phyloP scores from a whole-genome alignment of 1,140 invertebrate species.

The Saxidomus purpurata region DNA sequence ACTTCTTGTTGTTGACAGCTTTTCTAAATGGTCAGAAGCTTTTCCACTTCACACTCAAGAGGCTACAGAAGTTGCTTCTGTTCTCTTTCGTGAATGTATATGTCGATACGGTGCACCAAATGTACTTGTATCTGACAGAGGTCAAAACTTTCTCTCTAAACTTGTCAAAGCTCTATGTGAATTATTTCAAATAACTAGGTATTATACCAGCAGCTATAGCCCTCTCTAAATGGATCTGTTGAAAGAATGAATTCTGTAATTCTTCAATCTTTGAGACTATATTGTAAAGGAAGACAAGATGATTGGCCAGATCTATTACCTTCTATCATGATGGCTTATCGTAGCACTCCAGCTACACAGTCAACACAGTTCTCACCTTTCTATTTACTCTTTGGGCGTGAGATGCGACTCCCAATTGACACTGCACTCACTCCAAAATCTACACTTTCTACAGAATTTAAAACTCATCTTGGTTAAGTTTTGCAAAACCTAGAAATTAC shows the following conservation, averaged over 20 bases:
- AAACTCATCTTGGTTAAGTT: not conserved
- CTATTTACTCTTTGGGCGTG: not conserved
- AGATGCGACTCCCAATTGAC: not conserved
- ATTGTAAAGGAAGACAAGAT: constrained; percentile 43
- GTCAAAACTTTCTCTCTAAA: constrained; percentile 40
- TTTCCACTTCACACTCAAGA: not conserved
- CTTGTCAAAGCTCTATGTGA: constrained; percentile 40
- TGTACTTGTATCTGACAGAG: constrained; percentile 46
- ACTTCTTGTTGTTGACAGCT: constrained; percentile 33
- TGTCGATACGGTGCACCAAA: constrained; percentile 49
- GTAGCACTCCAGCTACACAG: not conserved
- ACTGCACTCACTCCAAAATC: not conserved
- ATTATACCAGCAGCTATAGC: constrained; percentile 36
- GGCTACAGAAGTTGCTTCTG: not conserved
- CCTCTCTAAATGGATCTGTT: constrained; percentile 47
- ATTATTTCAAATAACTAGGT: constrained; percentile 23
- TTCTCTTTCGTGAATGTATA: constrained; percentile 33
- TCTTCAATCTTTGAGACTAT: constrained; percentile 34
- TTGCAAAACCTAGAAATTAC: not conserved
- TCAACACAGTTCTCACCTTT: constrained; percentile 3
- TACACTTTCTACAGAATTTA: not conserved
- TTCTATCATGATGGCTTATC: constrained; percentile 58
- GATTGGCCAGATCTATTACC: constrained; percentile 54
- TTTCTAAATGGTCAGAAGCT: not conserved
- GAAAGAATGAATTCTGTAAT: constrained; percentile 53